These are phyloP conservation scores for Heterodera filipjevi DNA, from an alignment of 2,888 invertebrate genomes.

Conservation along the genomic window DNA sequence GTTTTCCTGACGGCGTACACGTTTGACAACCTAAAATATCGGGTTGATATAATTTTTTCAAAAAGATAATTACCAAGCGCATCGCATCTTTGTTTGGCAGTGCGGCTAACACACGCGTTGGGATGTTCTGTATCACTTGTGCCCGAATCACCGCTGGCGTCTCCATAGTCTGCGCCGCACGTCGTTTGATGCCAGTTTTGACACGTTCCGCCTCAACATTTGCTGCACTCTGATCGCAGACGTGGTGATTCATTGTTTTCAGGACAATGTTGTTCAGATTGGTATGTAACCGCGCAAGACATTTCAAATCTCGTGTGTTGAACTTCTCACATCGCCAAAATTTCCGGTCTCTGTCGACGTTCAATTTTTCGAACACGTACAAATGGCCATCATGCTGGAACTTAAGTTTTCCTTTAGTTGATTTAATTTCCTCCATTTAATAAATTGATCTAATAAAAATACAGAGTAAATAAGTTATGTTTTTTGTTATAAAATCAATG, in stretches of 20 bases:
- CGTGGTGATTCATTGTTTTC: neutral
- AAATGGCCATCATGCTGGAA: too few relatives aligned
- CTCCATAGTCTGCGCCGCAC: neutral
- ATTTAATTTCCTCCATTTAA: too few relatives aligned
- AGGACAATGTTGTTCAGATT: too few relatives aligned
- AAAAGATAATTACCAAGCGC: neutral
- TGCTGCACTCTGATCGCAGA: constrained; percentile 9
- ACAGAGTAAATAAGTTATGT: too few relatives aligned
- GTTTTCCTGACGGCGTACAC: neutral
- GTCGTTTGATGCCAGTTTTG: neutral
- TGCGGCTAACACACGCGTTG: constrained; percentile 4
- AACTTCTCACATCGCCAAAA: constrained; percentile 21
- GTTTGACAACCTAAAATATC: neutral
- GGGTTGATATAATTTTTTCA: neutral
- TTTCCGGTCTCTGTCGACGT: neutral
- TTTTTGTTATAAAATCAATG: too few relatives aligned
- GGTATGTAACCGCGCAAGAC: too few relatives aligned
- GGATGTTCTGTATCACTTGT: too few relatives aligned
- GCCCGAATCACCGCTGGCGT: too few relatives aligned
- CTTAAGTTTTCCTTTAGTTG: too few relatives aligned
- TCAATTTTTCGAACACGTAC: too few relatives aligned
- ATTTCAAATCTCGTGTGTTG: neutral
- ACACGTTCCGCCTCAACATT: neutral
- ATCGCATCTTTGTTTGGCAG: constrained; percentile 23
- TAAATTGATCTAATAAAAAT: too few relatives aligned